Base-by-base conservation (phyloP, 2,113 vertebrate species). In the Paramormyrops kingsleyae region DNA sequence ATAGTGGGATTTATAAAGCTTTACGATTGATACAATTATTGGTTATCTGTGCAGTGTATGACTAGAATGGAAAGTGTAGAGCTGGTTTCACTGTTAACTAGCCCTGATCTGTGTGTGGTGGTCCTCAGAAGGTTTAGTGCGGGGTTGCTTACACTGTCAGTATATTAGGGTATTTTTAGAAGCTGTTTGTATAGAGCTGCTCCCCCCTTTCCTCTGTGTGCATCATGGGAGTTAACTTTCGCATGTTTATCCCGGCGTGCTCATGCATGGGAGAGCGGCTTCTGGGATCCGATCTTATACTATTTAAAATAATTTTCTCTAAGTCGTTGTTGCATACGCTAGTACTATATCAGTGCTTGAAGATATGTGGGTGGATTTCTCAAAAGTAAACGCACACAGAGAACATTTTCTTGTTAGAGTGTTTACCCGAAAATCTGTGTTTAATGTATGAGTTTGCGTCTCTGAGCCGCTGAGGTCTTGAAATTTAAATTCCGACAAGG, bases 151-250 rank as follows among this genome's bases (percentile, higher is more conserved):
- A 47, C 44, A 35, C 42, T 84, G 83, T 46, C 39, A 84, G 44
- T 84, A n/a, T 84, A 84, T 39, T 44, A 3, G 31, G 17, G 21
- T 84, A 84, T 84, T 84, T 84, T 84, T 84, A 84, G 83, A 84
- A 44, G 21, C 8, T 24, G 74, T 84, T 84, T 84, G 44, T 84
- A n/a, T 42, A 46, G 21, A 47, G 42, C n/a, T 84, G 42, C 83
- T 24, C 4, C 35, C 83, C 42, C 21, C 44, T 12, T 84, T 42
- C 44, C 2, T 47, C 21, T 84, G 83, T 47, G 10, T 47, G 44
- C 44, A 44, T 46, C 9, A 84, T 84, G 83, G 83, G 39, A 84
- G 44, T 46, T 47, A 19, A 84, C 83, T 84, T 47, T 47, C 39
- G 83, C 21, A 84, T 84, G 83, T 84, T 84, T 47, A 46, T 46